phyloP scores from a whole-genome alignment of 2,888 invertebrate genomes.

The Lissonota sp. region DNA sequence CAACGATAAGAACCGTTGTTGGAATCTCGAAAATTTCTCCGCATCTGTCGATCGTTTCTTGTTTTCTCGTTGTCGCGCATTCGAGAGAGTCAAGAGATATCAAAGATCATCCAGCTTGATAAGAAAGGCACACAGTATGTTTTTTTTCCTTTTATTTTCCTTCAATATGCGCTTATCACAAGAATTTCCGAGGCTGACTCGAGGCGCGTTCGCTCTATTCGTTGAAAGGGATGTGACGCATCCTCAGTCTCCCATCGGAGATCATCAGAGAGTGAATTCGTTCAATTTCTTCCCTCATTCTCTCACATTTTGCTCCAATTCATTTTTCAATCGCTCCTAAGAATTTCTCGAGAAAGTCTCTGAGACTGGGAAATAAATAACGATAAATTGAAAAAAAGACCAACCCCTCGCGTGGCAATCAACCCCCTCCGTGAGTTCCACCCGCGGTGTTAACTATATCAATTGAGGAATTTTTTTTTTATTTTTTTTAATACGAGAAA shows the following conservation, averaged over 20 bases:
- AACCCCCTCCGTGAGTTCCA: slow-evolving; percentile 35
- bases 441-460: slow-evolving; percentile 42
- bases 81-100: slow-evolving; percentile 1
- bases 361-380: slow-evolving; percentile 1
- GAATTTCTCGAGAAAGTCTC: slow-evolving; percentile 2
- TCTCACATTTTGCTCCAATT: background rate
- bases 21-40: slow-evolving; percentile 54
- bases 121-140: slow-evolving; percentile 45
- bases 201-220: background rate
- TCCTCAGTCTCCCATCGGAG: slow-evolving; percentile 10
- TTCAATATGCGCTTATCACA: slow-evolving; percentile 5
- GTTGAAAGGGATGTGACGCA: slow-evolving; percentile 1
- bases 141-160: slow-evolving; percentile 23
- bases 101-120: slow-evolving; percentile 46
- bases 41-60: slow-evolving; percentile 62
- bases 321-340: background rate
- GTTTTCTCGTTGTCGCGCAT: slow-evolving; percentile 44
- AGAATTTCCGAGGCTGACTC: slow-evolving; percentile 26
- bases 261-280: background rate
- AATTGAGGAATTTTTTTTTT: slow-evolving; percentile 35
- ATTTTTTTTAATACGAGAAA: slow-evolving; percentile 14
- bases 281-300: background rate
- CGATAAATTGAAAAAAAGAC: background rate
- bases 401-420: slow-evolving; percentile 26
- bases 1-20: slow-evolving; percentile 33